Evolutionary conservation across 2,113 vertebrate genomes (phyloP).

Genomic region (Anhinga anhinga): DNA sequence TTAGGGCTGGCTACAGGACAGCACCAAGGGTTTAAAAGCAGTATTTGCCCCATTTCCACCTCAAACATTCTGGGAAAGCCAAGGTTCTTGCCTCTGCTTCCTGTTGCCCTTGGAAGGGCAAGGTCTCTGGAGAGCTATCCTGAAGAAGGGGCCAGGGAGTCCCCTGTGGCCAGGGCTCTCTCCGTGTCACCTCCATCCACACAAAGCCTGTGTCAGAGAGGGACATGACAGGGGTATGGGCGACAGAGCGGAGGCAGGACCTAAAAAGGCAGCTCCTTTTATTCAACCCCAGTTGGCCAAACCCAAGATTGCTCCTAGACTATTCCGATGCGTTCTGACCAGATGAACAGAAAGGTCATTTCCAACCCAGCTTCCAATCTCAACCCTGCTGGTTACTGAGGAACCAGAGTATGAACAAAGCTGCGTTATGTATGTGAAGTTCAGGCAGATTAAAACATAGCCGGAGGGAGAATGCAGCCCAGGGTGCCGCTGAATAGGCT

Average conservation of each 20-base stretch:
- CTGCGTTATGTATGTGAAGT: not conserved
- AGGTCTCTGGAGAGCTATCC: not conserved
- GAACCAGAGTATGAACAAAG: not conserved
- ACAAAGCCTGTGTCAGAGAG: not conserved
- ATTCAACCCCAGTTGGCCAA: not conserved
- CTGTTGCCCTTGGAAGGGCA: not conserved
- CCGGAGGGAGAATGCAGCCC: not conserved
- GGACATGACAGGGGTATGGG: not conserved
- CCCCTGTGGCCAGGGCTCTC: not conserved
- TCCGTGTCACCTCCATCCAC: not conserved
- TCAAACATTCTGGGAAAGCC: not conserved
- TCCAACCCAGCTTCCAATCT: not conserved
- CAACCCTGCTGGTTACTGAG: not conserved
- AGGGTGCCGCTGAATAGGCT: not conserved
- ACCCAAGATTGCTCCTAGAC: not conserved
- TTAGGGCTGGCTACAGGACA: not conserved
- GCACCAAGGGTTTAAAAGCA: not conserved
- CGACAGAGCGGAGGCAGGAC: not conserved
- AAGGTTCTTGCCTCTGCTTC: not conserved
- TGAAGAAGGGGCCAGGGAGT: not conserved
- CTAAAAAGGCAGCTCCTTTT: not conserved
- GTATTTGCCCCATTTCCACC: not conserved
- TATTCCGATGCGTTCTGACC: accelerated
- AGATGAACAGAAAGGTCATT: not conserved
- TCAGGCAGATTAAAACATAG: not conserved